Evolutionary conservation across 2,113 vertebrate species (phyloP), one percentile per base, ranked within the genome.

Genomic region (Grammomys surdaster): DNA sequence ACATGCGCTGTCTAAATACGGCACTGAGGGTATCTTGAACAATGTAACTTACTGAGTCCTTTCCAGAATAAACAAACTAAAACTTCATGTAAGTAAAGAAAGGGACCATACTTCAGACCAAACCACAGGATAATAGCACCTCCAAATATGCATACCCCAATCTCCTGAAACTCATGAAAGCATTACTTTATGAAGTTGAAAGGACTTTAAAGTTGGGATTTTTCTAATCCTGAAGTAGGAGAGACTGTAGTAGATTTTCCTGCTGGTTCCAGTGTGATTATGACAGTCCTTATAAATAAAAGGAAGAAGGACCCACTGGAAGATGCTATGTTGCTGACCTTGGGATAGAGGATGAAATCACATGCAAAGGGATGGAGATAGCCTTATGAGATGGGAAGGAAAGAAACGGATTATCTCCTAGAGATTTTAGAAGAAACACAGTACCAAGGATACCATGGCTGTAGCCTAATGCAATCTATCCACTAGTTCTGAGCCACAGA

Each of bases 71-170:
- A 77, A 89, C 36, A 88, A 12, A 51, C 17, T 24, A 31, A 56
- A 89, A 60, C 69, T 51, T 60, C 26, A 56, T 85, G 31, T 51
- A 76, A 86, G 85, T 80, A 89, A 78, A 94, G 20, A 89, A 75
- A 58, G 24, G 69, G 26, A 56, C 54, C 54, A 84, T 60, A 70
- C 6, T 12, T 43, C 72, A 73, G 82, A 46, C 11, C 65, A 88
- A 82, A 73, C 7, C 9, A 73, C 72, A 73, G 69, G 16, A n/a
- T 70, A 70, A 33, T 3, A 72, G n/a, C 72, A 11, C n/a, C n/a
- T 6, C 19, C 58, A 46, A 91, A 48, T 63, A 56, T 46, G 73
- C 0, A 5, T n/a, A 24, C 8, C 7, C 14, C 48, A 43, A 80
- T 69, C 31, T 67, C 28, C 20, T 69, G 72, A 26, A 89, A 46